Percentiles rank a stretch among this genome's conserved stretches.
phyloP scores from a whole-genome alignment of 2,797 vertebrate species.

The Zalophus californianus region DNA sequence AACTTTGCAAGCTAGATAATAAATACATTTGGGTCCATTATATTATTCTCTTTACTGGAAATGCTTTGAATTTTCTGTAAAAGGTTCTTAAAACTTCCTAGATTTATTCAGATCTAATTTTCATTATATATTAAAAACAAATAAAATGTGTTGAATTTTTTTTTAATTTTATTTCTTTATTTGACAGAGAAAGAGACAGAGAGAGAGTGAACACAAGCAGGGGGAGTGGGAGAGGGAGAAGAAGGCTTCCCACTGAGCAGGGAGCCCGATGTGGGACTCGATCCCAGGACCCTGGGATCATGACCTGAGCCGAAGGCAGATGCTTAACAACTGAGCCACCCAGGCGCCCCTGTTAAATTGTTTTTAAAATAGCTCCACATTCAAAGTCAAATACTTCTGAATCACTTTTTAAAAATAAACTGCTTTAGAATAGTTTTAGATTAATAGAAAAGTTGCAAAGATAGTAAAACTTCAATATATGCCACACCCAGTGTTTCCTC shows the following conservation, averaged over 20 bases:
- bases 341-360: not conserved
- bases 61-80: not conserved
- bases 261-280: no score
- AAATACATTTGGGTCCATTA: not conserved
- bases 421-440: not conserved
- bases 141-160: conserved; percentile 31
- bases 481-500: not conserved
- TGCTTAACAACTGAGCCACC: no score
- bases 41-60: not conserved
- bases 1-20: not conserved
- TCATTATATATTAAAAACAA: conserved; percentile 34
- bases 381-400: not conserved
- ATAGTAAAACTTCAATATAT: not conserved
- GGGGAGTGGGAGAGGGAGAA: no score
- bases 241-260: no score
- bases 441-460: not conserved
- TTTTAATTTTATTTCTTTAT: no score
- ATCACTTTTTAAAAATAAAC: conserved; percentile 24
- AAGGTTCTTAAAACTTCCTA: not conserved
- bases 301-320: no score
- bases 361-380: not conserved
- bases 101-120: not conserved
- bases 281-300: no score
- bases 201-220: no score
- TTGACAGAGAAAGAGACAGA: no score